Evolutionary conservation across 2,888 invertebrate genomes (phyloP).

Genomic region (Drosophila mimica): DNA sequence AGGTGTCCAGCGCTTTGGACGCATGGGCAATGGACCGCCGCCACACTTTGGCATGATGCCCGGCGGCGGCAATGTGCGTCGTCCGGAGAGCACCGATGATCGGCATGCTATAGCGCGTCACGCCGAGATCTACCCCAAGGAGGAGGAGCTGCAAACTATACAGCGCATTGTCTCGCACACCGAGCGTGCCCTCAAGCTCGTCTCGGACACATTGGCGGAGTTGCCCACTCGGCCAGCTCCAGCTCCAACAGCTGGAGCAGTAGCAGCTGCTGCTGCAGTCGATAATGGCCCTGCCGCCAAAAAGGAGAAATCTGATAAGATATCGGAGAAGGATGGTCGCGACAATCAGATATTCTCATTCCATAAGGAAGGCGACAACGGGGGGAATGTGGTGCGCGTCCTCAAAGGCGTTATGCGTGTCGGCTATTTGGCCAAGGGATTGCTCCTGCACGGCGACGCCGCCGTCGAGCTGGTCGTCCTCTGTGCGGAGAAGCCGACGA

Average conservation of each 20-base stretch:
- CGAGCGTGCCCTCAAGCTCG: conserved; percentile 96
- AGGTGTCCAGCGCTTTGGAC: conserved; percentile 81
- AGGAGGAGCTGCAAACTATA: conserved; percentile 94
- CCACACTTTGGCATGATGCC: conserved; percentile 87
- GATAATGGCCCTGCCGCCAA: conserved; percentile 63
- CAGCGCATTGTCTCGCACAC: conserved; percentile 97
- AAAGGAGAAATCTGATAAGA: conserved; percentile 83
- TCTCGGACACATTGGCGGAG: conserved; percentile 94
- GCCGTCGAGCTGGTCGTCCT: conserved; percentile 96
- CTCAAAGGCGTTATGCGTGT: conserved; percentile 99
- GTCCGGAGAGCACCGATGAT: conserved; percentile 97
- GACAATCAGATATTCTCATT: conserved; percentile 92
- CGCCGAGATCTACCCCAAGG: conserved; percentile 96
- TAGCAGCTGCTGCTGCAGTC: conserved; percentile 7
- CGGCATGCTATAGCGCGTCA: conserved; percentile 97
- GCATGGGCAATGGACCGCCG: conserved; percentile 85
- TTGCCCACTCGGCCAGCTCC: conserved; percentile 59
- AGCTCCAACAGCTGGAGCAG: neutral
- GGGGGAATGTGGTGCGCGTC: conserved; percentile 87
- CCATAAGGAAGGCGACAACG: conserved; percentile 88
- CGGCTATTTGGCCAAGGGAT: conserved; percentile 94
- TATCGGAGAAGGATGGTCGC: conserved; percentile 89
- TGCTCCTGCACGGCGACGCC: conserved; percentile 95
- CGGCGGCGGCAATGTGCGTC: conserved; percentile 86
- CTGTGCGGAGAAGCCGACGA: conserved; percentile 97